Conservation (phyloP, 2,888 invertebrate species). For the Tetragnatha montana region DNA sequence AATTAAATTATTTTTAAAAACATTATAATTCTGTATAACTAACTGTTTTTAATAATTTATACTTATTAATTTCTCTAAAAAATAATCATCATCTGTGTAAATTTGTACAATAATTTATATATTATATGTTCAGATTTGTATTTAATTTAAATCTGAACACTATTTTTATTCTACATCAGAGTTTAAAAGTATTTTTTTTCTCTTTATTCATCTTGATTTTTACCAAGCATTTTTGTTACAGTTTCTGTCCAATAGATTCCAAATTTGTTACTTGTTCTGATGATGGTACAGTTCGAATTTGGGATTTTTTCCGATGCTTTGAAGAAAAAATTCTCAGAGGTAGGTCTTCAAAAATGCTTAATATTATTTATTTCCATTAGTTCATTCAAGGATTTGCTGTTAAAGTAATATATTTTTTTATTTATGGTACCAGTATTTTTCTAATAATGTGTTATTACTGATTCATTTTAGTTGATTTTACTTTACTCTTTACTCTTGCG, state of each 20-base stretch:
- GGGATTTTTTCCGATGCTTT: slow-evolving; percentile 97
- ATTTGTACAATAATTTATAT: neutral
- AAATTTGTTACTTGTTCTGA: slow-evolving; percentile 99
- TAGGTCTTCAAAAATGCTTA: slow-evolving; percentile 73
- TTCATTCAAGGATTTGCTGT: too few species aligned
- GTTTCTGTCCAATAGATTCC: slow-evolving; percentile 98
- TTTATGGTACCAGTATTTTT: too few species aligned
- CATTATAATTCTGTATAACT: too few species aligned
- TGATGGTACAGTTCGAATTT: slow-evolving; percentile 98
- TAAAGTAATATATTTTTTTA: too few species aligned
- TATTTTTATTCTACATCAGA: neutral
- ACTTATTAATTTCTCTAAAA: neutral
- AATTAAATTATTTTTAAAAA: too few species aligned
- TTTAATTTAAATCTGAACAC: too few species aligned
- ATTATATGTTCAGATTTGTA: neutral
- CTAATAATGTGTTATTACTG: too few species aligned
- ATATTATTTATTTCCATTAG: too few species aligned
- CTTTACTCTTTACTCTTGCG: too few species aligned
- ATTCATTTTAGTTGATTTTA: too few species aligned
- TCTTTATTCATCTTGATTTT: too few species aligned
- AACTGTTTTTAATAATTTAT: neutral
- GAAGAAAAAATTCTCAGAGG: slow-evolving; percentile 90
- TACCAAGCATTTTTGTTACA: slow-evolving; percentile 76
- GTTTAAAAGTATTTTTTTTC: too few species aligned
- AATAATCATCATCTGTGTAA: neutral